Base-by-base conservation (phyloP, 2,888 invertebrate genomes). In the Chymomyza caudatula region DNA sequence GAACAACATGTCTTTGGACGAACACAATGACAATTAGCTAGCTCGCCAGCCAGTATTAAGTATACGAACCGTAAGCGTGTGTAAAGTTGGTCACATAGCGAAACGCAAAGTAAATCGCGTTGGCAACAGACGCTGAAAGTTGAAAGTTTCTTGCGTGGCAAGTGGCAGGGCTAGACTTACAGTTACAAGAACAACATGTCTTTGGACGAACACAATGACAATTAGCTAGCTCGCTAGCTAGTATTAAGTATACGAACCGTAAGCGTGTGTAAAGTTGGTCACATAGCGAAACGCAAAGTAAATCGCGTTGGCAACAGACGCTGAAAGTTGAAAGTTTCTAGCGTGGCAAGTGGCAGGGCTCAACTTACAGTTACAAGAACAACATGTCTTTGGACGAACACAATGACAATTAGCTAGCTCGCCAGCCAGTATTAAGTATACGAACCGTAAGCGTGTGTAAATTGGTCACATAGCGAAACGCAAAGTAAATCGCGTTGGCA, bases 11-110 rank as follows among this genome's bases (percentile, higher is more conserved):
- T 68, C 69, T 73, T 74, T 63, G 69, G 56, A 61, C 65, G 69
- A 68, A 64, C 69, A 73, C 77, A 78, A 74, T 77, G 74, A 79
- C 78, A 80, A 73, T 79, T 72, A 78, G 78, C 64, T 71, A 69
- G 60, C 64, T 65, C 64, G 23, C 8, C 3, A 25, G 29, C 8
- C 6, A 25, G 5, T 25, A 25, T 25, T 4, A 25, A 8, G 29
- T 29, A 29, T 29, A 8, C 1, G 29, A 65, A 67, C 64, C 67
- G 65, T 67, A 63, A 22, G 20, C 37, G 55, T 11, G n/a, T n/a
- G n/a, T n/a, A n/a, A n/a, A n/a, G n/a, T n/a, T n/a, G n/a, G n/a
- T n/a, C n/a, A 17, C 4, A 25, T 3, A n/a, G 25, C 1, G 1
- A 37, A 37, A 51, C 23, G 42, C 37, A 42, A 77, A 72, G 75